Evolutionary conservation across 1,140 invertebrate genomes (phyloP).

Genomic region (Acromyrmex echinatior): DNA sequence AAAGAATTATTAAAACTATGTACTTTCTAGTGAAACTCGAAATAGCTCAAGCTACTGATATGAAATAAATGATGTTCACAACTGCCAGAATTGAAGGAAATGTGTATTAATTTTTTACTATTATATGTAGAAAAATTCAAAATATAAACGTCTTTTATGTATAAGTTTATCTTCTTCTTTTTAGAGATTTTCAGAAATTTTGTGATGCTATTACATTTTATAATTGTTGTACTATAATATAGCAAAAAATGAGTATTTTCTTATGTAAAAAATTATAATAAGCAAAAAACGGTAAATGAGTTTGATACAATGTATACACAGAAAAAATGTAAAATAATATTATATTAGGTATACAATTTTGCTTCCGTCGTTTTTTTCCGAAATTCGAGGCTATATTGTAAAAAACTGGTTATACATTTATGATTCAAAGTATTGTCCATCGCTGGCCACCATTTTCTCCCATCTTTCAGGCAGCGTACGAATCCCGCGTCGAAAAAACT

Average conservation of each 20-base stretch:
- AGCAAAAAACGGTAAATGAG: neutral
- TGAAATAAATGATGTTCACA: neutral
- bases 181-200: neutral
- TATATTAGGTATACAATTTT: too few species aligned
- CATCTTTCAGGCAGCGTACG: too few species aligned
- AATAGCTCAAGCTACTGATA: neutral
- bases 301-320: neutral
- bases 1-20: slow-evolving; percentile 11
- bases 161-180: neutral
- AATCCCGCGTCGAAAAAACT: too few species aligned
- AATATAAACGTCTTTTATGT: slow-evolving; percentile 1
- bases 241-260: neutral
- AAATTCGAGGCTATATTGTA: too few species aligned
- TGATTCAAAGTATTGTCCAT: too few species aligned
- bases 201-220: neutral
- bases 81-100: neutral
- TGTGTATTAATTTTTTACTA: neutral
- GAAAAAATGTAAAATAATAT: too few species aligned
- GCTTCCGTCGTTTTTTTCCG: too few species aligned
- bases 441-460: too few species aligned
- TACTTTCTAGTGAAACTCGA: slow-evolving; percentile 28
- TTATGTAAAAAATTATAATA: neutral
- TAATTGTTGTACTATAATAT: neutral
- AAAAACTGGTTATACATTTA: too few species aligned
- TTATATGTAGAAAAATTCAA: neutral